phyloP scores from a whole-genome alignment of 2,113 vertebrate species.

The Misgurnus mizolepis region DNA sequence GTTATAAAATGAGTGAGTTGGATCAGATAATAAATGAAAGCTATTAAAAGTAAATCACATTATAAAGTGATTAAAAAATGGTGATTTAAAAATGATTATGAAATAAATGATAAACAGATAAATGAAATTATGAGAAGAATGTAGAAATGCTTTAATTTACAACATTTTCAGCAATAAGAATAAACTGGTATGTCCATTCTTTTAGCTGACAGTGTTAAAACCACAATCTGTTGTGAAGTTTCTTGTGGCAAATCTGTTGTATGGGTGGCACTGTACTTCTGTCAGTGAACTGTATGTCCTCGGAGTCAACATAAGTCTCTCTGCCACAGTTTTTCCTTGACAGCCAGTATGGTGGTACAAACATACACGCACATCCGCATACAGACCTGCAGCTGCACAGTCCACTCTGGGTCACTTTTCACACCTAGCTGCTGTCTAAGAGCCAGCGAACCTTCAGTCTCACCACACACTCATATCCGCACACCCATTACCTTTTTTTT shows the following conservation, averaged over 20 bases:
- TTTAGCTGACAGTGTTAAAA: neutral
- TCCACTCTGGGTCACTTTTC: constrained; percentile 36
- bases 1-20: no score
- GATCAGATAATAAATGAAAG: no score
- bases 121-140: no score
- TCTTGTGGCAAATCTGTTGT: neutral
- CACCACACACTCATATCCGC: constrained; percentile 13
- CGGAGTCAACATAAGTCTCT: neutral
- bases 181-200: no score
- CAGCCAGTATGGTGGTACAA: constrained; percentile 4
- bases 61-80: no score
- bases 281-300: neutral
- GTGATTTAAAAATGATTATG: no score
- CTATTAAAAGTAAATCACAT: no score
- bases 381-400: constrained; percentile 29
- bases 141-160: no score
- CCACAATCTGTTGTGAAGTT: neutral
- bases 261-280: neutral
- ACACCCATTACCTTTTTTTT: constrained; percentile 42
- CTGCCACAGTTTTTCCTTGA: neutral
- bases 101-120: no score
- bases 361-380: constrained; percentile 23
- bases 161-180: no score
- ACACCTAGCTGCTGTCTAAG: constrained; percentile 48
- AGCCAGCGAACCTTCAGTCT: constrained; percentile 49